A percentile compares a stretch with the other conserved stretches of the same genome.
phyloP scores from a whole-genome alignment of 2,888 invertebrate species.

The Lepidochitona cinerea region DNA sequence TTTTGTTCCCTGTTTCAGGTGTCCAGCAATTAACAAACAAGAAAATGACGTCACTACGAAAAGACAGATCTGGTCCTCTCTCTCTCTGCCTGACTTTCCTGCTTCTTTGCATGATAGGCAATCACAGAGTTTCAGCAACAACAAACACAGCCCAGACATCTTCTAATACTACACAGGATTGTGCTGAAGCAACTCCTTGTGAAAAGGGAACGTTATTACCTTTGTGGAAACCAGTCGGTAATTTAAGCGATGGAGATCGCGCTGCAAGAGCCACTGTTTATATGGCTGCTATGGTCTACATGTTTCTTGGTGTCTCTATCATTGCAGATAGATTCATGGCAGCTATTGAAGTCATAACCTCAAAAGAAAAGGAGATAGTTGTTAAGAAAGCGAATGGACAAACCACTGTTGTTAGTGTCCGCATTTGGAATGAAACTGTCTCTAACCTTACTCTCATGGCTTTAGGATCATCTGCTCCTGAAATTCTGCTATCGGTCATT shows the following conservation, averaged over 20 bases:
- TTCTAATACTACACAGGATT: not conserved
- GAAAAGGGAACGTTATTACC: slow-evolving; percentile 89
- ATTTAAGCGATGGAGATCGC: slow-evolving; percentile 77
- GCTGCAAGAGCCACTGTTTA: slow-evolving; percentile 91
- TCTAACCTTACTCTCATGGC: slow-evolving; percentile 99
- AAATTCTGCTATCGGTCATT: slow-evolving; percentile 96
- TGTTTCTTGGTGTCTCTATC: slow-evolving; percentile 99
- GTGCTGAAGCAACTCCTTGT: slow-evolving; percentile 74
- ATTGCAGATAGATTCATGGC: slow-evolving; percentile 99
- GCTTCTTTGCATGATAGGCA: not conserved
- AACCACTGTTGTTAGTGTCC: slow-evolving; percentile 88
- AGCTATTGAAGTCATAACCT: slow-evolving; percentile 98
- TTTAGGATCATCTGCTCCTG: slow-evolving; percentile 97
- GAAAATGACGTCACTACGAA: too few relatives aligned
- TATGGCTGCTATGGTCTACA: slow-evolving; percentile 89
- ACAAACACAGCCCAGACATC: not conserved
- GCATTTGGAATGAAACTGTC: slow-evolving; percentile 99
- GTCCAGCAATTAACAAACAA: too few relatives aligned
- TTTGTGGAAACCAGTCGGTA: slow-evolving; percentile 86
- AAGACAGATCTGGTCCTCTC: too few relatives aligned
- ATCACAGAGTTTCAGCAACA: not conserved
- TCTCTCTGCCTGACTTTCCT: not conserved
- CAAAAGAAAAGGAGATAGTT: slow-evolving; percentile 94
- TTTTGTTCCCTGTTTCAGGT: too few relatives aligned
- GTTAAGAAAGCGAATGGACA: slow-evolving; percentile 91